A percentile compares a stretch with the other conserved stretches of the same genome.
These are phyloP conservation scores for Omphaloscelis lunosa DNA, from an alignment of 2,888 invertebrate species.

Conservation along the genomic window DNA sequence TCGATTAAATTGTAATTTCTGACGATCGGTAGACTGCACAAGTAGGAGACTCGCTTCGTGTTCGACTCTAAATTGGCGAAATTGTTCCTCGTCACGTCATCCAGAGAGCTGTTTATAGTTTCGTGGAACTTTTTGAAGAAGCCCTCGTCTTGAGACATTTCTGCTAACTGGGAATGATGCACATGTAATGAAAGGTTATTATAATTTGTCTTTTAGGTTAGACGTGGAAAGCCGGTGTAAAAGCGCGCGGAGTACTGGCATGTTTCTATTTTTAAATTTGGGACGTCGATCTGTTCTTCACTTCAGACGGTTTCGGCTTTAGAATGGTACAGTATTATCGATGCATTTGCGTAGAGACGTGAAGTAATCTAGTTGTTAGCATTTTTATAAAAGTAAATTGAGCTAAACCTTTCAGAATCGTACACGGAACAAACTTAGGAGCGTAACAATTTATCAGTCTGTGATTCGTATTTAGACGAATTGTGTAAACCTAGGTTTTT, in stretches of 20 bases:
- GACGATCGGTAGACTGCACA: conserved; percentile 89
- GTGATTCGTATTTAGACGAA: neutral
- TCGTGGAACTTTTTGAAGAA: conserved; percentile 93
- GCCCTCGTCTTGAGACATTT: conserved; percentile 85
- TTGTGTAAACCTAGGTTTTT: conserved; percentile 1
- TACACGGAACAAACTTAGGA: neutral
- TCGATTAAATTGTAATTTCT: conserved; percentile 88
- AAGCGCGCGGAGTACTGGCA: conserved; percentile 73
- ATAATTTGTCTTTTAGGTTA: conserved; percentile 75
- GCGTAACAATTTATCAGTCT: neutral
- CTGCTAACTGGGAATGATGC: conserved; percentile 56
- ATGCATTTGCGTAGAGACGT: conserved; percentile 44
- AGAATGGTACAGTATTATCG: conserved; percentile 45
- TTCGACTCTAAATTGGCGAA: conserved; percentile 92
- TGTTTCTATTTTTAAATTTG: conserved; percentile 86
- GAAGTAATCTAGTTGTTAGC: conserved; percentile 21
- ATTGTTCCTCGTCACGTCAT: conserved; percentile 91
- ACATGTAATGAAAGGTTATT: conserved; percentile 65
- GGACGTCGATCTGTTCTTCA: conserved; percentile 79
- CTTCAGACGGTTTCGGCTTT: conserved; percentile 77
- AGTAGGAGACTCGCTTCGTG: conserved; percentile 92
- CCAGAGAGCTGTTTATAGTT: conserved; percentile 89
- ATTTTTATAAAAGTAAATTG: neutral
- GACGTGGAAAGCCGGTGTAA: conserved; percentile 76
- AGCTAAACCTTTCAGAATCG: neutral